Percentiles rank a stretch among this genome's conserved stretches.
Conservation (phyloP, 1,140 invertebrate genomes). For the Lordiphosa stackelbergi region DNA sequence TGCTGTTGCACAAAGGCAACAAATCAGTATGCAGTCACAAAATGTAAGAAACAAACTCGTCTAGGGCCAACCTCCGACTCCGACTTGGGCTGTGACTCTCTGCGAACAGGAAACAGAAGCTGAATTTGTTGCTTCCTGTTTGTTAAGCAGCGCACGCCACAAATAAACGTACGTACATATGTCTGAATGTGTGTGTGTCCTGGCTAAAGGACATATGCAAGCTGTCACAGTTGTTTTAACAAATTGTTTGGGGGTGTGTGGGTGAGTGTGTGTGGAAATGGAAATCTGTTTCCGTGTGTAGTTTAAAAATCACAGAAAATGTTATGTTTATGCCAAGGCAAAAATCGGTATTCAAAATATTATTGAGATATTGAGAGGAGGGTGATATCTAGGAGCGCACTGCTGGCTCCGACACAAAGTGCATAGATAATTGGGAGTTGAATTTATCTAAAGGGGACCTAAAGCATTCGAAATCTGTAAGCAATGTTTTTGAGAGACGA, state of each 20-base stretch:
- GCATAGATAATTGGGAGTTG: too few relatives aligned
- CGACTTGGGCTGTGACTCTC: constrained; percentile 6
- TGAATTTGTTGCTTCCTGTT: constrained; percentile 75
- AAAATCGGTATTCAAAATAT: constrained; percentile 43
- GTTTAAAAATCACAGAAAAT: constrained; percentile 14
- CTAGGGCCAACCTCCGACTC: constrained; percentile 7
- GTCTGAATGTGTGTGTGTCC: constrained; percentile 14
- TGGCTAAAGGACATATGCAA: constrained; percentile 68
- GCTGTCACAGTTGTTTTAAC: constrained; percentile 76
- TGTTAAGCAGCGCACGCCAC: constrained; percentile 72
- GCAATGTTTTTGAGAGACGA: too few relatives aligned
- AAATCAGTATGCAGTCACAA: constrained; percentile 76
- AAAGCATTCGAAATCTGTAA: too few relatives aligned
- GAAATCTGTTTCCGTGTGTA: constrained; percentile 20
- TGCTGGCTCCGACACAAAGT: too few relatives aligned
- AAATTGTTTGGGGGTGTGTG: constrained; percentile 56
- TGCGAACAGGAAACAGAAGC: constrained; percentile 61
- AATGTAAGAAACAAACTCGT: constrained; percentile 45
- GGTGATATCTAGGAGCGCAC: neutral
- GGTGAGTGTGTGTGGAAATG: constrained; percentile 10
- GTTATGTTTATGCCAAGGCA: constrained; percentile 12
- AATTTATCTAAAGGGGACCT: too few relatives aligned
- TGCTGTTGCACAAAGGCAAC: constrained; percentile 68
- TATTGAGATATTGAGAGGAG: constrained; percentile 23
- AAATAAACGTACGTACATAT: constrained; percentile 44